Evolutionary conservation across 2,797 vertebrate genomes (phyloP), one percentile per base, ranked within the genome.

Genomic region (Fratercula arctica): DNA sequence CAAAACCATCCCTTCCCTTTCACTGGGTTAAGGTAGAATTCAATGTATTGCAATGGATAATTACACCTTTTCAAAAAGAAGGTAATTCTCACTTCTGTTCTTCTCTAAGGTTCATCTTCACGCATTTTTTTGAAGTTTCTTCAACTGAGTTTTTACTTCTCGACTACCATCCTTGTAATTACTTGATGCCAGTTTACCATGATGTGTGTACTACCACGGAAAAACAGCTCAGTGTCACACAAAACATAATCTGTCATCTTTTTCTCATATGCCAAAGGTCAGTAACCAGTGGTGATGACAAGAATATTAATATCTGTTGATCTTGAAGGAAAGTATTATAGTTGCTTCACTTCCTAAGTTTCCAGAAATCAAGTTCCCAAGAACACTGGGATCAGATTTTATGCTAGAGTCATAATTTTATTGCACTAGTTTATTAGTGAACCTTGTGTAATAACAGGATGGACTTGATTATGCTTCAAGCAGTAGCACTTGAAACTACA

Each of bases 361-460:
- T 94, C 81, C 88, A 95, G 88, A 93, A 94, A 82, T 74, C 26
- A 85, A 35, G 29, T 92, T 94, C 90, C 60, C 78, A 85, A 76
- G 84, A 67, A 85, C 67, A 82, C 7, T 74, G 41, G 24, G 28
- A 85, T 93, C 48, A 75, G 56, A 70, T 91, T 86, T 90, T 85
- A 37, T 63, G 77, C 64, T 63, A 43, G 23, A 94, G 53, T 70
- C 84, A 74, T 21, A 61, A 73, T 88, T 95, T 95, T 93, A 92
- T 81, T 96, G 41, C 66, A 68, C 13, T 45, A 50, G 8, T 79
- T 93, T 93, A 95, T 90, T 95, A 60, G 77, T 39, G 54, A 93
- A 87, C 16, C 45, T 92, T 96, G 93, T 79, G 86, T 90, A 96
- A 92, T 80, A 94, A 85, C 72, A 72, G 88, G 72, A 93, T 89